Evolutionary conservation across 2,888 invertebrate species (phyloP).

Genomic region (Troilus luridus): DNA sequence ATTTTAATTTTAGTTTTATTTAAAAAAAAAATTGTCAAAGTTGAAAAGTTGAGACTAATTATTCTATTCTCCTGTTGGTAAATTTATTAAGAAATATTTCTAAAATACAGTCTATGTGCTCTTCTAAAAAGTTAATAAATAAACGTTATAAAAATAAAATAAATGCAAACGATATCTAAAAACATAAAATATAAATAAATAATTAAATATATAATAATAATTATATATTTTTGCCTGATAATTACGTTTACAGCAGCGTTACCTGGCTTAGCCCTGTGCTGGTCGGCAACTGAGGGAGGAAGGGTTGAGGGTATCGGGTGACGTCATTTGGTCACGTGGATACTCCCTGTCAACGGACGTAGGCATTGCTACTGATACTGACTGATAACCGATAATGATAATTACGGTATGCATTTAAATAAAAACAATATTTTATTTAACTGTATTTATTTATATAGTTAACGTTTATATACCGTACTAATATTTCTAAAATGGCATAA

Average conservation of each 20-base stretch:
- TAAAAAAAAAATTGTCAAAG: too few relatives aligned
- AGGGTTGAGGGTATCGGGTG: slow-evolving; percentile 12
- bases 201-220: not conserved
- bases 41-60: not conserved
- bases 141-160: not conserved
- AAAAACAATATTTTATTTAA: too few relatives aligned
- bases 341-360: not conserved
- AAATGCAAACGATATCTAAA: not conserved
- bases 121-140: not conserved
- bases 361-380: not conserved
- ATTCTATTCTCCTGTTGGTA: not conserved
- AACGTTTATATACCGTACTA: too few relatives aligned
- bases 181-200: slow-evolving; percentile 26
- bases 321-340: slow-evolving; percentile 47
- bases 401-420: not conserved
- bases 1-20: too few relatives aligned
- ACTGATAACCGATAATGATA: not conserved
- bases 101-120: not conserved
- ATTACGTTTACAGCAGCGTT: slow-evolving; percentile 38
- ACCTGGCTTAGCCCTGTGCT: slow-evolving; percentile 49
- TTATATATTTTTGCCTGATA: not conserved
- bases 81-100: not conserved
- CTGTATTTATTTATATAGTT: too few relatives aligned
- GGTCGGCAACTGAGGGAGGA: slow-evolving; percentile 50
- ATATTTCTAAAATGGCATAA: too few relatives aligned